These are phyloP conservation scores for Tetramorium parvispinum DNA, from an alignment of 1,140 invertebrate genomes.

Conservation along the genomic window DNA sequence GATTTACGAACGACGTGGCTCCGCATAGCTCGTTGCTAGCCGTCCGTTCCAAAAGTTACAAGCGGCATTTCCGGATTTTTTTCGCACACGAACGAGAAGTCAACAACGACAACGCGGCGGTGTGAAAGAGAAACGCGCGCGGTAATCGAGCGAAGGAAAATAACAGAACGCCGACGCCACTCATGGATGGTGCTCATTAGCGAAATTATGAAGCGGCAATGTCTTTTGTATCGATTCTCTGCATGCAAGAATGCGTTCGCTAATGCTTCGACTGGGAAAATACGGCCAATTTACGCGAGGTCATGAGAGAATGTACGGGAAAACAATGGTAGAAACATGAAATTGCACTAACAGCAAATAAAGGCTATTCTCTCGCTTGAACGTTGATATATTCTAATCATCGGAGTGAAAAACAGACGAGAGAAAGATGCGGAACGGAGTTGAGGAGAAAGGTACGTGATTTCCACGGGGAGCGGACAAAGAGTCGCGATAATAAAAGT, in stretches of 20 bases:
- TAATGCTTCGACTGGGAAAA: constrained; percentile 45
- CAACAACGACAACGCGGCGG: background rate
- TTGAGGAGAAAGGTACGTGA: constrained; percentile 45
- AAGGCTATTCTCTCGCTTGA: constrained; percentile 21
- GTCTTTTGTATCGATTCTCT: constrained; percentile 29
- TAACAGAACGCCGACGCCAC: background rate
- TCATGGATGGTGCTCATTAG: constrained; percentile 59
- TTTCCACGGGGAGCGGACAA: constrained; percentile 69
- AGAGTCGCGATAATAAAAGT: constrained; percentile 63
- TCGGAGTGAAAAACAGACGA: constrained; percentile 21
- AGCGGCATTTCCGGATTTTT: constrained; percentile 43
- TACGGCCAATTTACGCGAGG: constrained; percentile 12
- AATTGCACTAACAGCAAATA: constrained; percentile 67
- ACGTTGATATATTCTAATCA: constrained; percentile 75
- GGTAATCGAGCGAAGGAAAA: background rate
- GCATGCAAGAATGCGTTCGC: constrained; percentile 1
- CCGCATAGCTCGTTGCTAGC: constrained; percentile 24
- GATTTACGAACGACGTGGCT: constrained; percentile 33
- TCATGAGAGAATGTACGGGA: constrained; percentile 18
- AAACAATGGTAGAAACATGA: constrained; percentile 66
- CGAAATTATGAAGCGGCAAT: constrained; percentile 63
- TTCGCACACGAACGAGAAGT: background rate
- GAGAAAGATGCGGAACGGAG: background rate
- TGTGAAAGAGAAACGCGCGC: background rate
- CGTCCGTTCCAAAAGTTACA: constrained; percentile 23